Evolutionary conservation across 2,888 invertebrate species (phyloP), one percentile per base, ranked within the genome.

Genomic region (Zeuzera pyrina): DNA sequence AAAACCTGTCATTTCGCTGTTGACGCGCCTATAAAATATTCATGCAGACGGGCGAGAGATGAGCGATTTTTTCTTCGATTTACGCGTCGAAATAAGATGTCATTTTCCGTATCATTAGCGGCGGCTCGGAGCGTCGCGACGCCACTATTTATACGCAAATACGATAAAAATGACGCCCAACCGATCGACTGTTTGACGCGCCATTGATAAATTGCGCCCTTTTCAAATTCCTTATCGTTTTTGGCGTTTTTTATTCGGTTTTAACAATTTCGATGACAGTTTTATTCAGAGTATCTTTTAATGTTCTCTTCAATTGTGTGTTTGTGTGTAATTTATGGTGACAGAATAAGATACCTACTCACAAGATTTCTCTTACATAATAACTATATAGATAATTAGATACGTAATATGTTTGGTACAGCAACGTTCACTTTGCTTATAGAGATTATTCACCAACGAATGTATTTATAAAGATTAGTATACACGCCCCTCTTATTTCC

Each of bases 31-130:
- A 84, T 81, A 83, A 83, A 83, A 83, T 83, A 83, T 83, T 83
- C 79, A 81, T 81, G 73, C 69, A 71, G 67, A 69, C 73, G 71
- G 68, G 70, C 65, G 76, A 64, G 70, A 73, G 79, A 79, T 74
- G 83, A 77, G 77, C 76, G 78, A 74, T 77, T 81, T 81, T 83
- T 83, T 83, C 79, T 79, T 79, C 79, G 81, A 79, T 79, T 79
- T 77, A 68, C 72, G 73, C 76, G 64, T 73, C 77, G 76, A 74
- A 84, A 84, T 84, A 84, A 83, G 84, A 83, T 78, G 83, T 83
- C 83, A 84, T 84, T 84, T 84, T 84, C 84, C 84, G 81, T 78
- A 69, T 84, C 84, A 84, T 84, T 84, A 84, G 81, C 84, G 72
- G 58, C 73, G 73, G 67, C 63, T 66, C 62, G 70, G 68, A 67